Percentiles rank a stretch among this genome's conserved stretches.
These are phyloP conservation scores for Eudyptes chrysolophus DNA, from an alignment of 2,113 vertebrate species.

Conservation along the genomic window DNA sequence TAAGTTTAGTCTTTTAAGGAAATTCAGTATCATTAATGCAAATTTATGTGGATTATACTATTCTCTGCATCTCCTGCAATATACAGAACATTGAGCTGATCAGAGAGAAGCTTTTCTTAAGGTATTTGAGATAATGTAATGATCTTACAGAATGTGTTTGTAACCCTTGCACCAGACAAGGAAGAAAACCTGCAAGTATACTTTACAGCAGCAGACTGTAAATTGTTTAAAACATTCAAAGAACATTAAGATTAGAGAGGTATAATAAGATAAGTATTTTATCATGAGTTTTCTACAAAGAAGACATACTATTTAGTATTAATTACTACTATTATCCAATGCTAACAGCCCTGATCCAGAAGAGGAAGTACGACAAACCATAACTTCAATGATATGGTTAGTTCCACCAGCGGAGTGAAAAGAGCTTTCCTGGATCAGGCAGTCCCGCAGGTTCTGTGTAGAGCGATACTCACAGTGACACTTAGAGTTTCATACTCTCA, in stretches of 20 bases:
- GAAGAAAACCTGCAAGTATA: constrained; percentile 1
- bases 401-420: neutral
- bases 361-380: neutral
- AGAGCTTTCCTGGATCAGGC: neutral
- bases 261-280: neutral
- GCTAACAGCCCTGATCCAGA: neutral
- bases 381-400: neutral
- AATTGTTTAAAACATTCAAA: neutral
- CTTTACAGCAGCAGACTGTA: neutral
- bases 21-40: constrained; percentile 24
- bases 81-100: neutral
- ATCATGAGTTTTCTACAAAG: neutral
- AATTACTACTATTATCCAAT: neutral
- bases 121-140: constrained; percentile 1
- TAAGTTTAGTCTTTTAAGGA: neutral
- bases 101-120: neutral
- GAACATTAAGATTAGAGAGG: neutral
- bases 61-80: neutral
- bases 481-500: neutral
- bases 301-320: neutral
- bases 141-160: constrained; percentile 13
- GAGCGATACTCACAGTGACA: neutral
- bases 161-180: neutral
- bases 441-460: neutral
- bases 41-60: constrained; percentile 29